Percentiles rank a stretch among this genome's conserved stretches.
These are phyloP conservation scores for Zaprionus capensis DNA, from an alignment of 1,140 invertebrate species.

Conservation along the genomic window DNA sequence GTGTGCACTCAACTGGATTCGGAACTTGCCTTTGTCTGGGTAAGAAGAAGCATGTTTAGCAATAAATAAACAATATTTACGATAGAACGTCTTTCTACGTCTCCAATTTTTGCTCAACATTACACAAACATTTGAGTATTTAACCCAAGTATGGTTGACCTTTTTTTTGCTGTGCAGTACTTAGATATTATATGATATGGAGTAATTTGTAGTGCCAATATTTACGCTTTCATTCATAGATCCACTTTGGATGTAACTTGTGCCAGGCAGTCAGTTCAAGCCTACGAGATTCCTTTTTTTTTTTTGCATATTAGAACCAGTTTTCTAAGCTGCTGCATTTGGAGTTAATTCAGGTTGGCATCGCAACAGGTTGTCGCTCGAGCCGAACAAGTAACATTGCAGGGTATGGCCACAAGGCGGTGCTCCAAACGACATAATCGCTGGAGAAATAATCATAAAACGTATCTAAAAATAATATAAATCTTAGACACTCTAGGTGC, in stretches of 20 bases:
- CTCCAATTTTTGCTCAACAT: background rate
- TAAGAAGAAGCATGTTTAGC: background rate
- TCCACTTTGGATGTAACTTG: background rate
- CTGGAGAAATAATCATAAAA: conserved; percentile 6
- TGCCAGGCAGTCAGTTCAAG: conserved; percentile 2
- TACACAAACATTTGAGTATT: background rate
- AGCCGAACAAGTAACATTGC: background rate
- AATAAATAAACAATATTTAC: background rate
- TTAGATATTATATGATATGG: too few species aligned
- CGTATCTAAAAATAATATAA: conserved; percentile 33
- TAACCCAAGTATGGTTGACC: background rate
- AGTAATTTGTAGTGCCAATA: background rate
- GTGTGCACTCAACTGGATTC: conserved; percentile 11
- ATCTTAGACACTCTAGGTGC: conserved; percentile 19
- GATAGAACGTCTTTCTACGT: background rate
- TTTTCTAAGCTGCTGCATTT: conserved; percentile 32
- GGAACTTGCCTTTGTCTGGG: background rate
- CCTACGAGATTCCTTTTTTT: conserved; percentile 15
- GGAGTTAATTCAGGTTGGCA: conserved; percentile 20
- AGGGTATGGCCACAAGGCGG: background rate
- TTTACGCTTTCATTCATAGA: background rate
- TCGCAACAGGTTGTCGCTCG: conserved; percentile 33
- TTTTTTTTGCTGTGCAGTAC: background rate
- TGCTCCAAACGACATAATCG: background rate
- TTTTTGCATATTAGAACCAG: conserved; percentile 45